Evolutionary conservation across 1,140 invertebrate genomes (phyloP), one percentile per base, ranked within the genome.

Genomic region (Oryctes rhinoceros): DNA sequence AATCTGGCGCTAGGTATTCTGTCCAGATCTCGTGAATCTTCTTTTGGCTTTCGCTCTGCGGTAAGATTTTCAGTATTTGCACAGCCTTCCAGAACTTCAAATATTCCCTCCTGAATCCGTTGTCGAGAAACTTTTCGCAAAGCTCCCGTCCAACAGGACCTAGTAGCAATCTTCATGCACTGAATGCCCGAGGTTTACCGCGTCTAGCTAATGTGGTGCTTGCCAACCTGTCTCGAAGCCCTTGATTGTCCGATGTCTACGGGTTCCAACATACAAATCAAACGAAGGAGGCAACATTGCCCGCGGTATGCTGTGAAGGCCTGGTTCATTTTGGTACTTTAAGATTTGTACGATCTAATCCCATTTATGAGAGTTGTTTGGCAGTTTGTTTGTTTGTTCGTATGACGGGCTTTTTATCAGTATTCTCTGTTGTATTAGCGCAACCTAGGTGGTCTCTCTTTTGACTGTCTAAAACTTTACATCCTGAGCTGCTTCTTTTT

Each of bases 101-200:
- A 91, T 99, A 99, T 91, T 99, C 98, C 59, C 96, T 96, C 85
- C 97, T 98, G 89, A 99, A 99, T 90, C 99, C 98, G 88, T 99
- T 99, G 87, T 98, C 96, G 65, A 99, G 91, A 89, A 99, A 99
- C 86, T 94, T 94, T 81, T 94, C 93, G 88, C 99, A 99, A 89
- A 99, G 98, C 81, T 99, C 98, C 82, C 95, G 90, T 4, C 98
- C 98, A n/a, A 98, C 92, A 4, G 96, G 93, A 91, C 99, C 98
- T 83, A 95, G 93, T 13, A 99, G 90, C 71, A 99, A 90, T 89
- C 99, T 98, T 80, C n/a, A n/a, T 98, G 93, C 48, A 99, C 95
- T 96, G 88, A 99, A 99, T n/a, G 95, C 96, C 98, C 98, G 99
- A 84, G 97, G 91, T 86, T 97, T 96, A 0, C 99, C 97, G 78